Base-by-base conservation (phyloP, 2,113 vertebrate species). In the Syngnathus floridae region DNA sequence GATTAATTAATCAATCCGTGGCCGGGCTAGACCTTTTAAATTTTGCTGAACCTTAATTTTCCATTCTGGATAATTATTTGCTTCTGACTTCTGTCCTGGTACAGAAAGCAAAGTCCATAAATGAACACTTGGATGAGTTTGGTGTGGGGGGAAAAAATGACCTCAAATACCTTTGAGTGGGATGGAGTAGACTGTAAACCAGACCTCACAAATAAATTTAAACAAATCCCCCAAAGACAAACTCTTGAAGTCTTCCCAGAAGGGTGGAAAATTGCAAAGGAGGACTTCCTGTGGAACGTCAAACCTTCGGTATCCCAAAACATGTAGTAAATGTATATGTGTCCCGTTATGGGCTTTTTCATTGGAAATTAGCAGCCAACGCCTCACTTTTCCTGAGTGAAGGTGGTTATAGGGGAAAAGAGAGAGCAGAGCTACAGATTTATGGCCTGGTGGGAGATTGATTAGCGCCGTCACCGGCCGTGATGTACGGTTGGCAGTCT, bases 391-490 rank as follows among this genome's bases (percentile, higher is more conserved):
- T 83, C 70, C 72, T 71, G 74, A 85, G 75, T 79, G 80, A 83
- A 84, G 80, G 79, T 86, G 79, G 85, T 70, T 78, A 80, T 71
- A 73, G 73, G 76, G 69, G 69, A 70, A 61, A 64, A 31, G 80
- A 71, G 75, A 74, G 79, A 73, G 79, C 48, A 69, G 80, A 80
- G 72, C 72, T 74, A 59, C 81, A 88, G 88, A 91, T 90, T 90
- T 89, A 90, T 90, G 83, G 86, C 83, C 86, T 82, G 74, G 81
- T 83, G 89, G 83, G 85, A 91, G 88, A 91, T 90, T 90, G 90
- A 91, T 91, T 90, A 89, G 81, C 75, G 85, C 88, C 86, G 82
- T 90, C 90, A 91, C 82, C 67, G 80, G 85, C 83, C 87, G 85
- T 90, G 89, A 90, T 91, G 86, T 90, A 88, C 79, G 75, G 82